A percentile compares a stretch with the other conserved stretches of the same genome.
Conservation (phyloP, 37 sponge, comb jelly and placozoan species). For the Lycopodina hypogea region DNA sequence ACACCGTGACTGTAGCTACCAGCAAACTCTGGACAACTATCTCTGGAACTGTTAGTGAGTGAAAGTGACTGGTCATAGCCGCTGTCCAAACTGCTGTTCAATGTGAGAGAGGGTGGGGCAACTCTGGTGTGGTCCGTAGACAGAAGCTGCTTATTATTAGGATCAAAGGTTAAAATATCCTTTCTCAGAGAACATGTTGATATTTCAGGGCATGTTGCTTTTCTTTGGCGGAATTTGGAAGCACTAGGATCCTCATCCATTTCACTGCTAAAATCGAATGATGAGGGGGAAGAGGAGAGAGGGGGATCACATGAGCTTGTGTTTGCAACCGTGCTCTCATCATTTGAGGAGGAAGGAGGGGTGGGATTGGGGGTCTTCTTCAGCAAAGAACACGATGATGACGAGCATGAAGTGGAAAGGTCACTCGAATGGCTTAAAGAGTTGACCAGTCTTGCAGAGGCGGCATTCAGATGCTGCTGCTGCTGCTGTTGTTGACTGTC, state of each 20-base stretch:
- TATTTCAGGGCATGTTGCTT: no score
- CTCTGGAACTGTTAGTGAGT: slow-evolving; percentile 7
- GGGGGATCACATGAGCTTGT: neutral
- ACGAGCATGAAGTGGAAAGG: neutral
- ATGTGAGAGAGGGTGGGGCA: slow-evolving; percentile 3
- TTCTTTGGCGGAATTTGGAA: no score
- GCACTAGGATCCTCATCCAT: neutral
- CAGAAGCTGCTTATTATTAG: neutral
- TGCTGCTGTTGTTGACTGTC: no score
- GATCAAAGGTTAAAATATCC: slow-evolving; percentile 4
- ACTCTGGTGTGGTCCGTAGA: neutral
- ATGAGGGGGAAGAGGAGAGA: neutral
- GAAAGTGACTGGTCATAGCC: slow-evolving; percentile 12
- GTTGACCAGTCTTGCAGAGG: neutral
- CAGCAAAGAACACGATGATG: neutral
- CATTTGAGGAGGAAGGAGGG: no score
- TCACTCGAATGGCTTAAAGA: slow-evolving; percentile 11
- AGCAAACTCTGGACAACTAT: slow-evolving; percentile 1
- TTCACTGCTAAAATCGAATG: neutral
- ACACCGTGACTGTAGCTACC: neutral
- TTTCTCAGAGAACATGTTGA: no score
- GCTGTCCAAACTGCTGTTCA: slow-evolving; percentile 22
- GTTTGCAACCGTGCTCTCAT: no score
- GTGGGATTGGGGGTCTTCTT: neutral
- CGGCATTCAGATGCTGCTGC: no score